Evolutionary conservation across 2,888 invertebrate species (phyloP).

Genomic region (Drosophila ustulata): DNA sequence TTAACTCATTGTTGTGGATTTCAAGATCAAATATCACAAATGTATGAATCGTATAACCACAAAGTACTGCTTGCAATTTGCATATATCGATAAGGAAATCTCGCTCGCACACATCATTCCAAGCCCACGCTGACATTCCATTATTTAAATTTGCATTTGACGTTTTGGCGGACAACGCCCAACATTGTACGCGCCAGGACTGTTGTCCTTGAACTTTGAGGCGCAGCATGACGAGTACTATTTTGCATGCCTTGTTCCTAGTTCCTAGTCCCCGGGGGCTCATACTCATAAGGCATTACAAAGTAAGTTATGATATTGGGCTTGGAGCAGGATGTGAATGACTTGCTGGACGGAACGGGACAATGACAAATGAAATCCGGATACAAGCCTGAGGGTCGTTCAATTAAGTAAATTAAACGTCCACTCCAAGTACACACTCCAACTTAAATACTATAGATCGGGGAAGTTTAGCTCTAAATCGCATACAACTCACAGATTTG

Average conservation of each 20-base stretch:
- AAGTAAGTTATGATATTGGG: slow-evolving; percentile 11
- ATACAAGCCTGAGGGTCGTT: slow-evolving; percentile 31
- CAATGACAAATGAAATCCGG: slow-evolving; percentile 47
- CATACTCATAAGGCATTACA: slow-evolving; percentile 6
- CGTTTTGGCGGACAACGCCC: slow-evolving; percentile 47
- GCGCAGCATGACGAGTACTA: slow-evolving; percentile 47
- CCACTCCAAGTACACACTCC: slow-evolving; percentile 12
- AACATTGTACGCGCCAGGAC: slow-evolving; percentile 32
- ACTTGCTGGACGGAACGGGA: slow-evolving; percentile 3
- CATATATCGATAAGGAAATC: slow-evolving; percentile 19
- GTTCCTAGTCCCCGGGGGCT: background rate
- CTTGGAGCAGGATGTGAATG: slow-evolving; percentile 10
- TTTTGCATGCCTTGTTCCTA: slow-evolving; percentile 34
- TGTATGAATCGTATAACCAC: background rate
- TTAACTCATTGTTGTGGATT: background rate
- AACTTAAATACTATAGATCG: background rate
- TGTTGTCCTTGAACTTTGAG: slow-evolving; percentile 53
- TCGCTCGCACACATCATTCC: background rate
- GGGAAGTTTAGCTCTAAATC: slow-evolving; percentile 37
- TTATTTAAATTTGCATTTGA: slow-evolving; percentile 55
- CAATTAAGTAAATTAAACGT: slow-evolving; percentile 55
- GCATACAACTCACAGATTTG: slow-evolving; percentile 34
- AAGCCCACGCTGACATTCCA: slow-evolving; percentile 44
- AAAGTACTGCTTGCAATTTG: background rate
- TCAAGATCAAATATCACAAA: background rate